phyloP scores from a whole-genome alignment of 2,888 invertebrate species.

The Ellobium chinense region DNA sequence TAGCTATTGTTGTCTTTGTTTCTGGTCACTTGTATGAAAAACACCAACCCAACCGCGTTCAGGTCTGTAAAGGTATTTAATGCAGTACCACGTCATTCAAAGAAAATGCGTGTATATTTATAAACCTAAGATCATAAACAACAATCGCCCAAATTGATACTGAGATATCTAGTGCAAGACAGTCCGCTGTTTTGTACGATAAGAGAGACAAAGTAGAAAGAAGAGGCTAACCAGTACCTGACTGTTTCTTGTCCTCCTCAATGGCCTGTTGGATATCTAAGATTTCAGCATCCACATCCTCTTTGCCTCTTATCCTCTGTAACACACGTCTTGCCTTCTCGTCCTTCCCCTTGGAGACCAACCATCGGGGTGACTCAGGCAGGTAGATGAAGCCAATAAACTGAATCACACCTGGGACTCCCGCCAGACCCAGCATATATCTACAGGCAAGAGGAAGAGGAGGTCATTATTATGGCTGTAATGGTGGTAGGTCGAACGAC shows the following conservation, averaged over 20 bases:
- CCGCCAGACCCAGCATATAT: conserved; percentile 82
- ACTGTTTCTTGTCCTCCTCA: conserved; percentile 53
- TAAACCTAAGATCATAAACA: too few relatives aligned
- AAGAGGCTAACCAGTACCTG: not conserved
- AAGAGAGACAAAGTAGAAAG: conserved; percentile 25
- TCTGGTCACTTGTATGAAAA: too few relatives aligned
- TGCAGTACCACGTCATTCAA: too few relatives aligned
- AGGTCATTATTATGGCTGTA: too few relatives aligned
- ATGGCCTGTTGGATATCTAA: conserved; percentile 74
- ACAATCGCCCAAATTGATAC: too few relatives aligned
- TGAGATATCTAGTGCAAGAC: too few relatives aligned
- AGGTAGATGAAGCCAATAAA: conserved; percentile 81
- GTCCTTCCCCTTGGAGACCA: conserved; percentile 58
- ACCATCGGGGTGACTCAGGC: conserved; percentile 81
- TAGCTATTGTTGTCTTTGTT: too few relatives aligned
- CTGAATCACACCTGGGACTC: conserved; percentile 80
- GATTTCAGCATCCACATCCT: conserved; percentile 77
- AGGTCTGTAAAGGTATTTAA: too few relatives aligned
- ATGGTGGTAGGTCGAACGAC: too few relatives aligned
- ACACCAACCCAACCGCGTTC: too few relatives aligned
- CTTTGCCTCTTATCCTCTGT: conserved; percentile 74
- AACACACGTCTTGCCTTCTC: conserved; percentile 75
- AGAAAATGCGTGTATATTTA: too few relatives aligned
- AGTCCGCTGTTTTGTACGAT: too few relatives aligned
- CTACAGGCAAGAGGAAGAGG: conserved; percentile 70